phyloP scores from a whole-genome alignment of 1,140 invertebrate genomes.

The Drosophila elegans region DNA sequence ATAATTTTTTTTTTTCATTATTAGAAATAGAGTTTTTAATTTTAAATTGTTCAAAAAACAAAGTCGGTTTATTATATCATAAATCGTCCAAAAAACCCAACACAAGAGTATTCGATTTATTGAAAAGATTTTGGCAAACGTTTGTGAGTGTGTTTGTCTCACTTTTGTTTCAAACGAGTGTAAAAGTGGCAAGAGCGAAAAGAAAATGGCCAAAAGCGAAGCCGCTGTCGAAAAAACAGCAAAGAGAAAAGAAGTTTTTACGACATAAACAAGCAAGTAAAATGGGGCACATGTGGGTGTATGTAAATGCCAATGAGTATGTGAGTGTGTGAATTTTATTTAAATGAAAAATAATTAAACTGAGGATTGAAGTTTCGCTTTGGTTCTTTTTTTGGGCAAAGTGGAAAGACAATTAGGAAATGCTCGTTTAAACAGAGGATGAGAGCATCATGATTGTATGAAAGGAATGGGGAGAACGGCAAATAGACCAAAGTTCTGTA shows the following conservation, averaged over 20 bases:
- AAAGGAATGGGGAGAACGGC: background rate
- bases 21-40: no score
- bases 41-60: no score
- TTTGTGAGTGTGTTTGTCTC: slow-evolving; percentile 28
- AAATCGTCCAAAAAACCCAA: background rate
- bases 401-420: slow-evolving; percentile 76
- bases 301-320: slow-evolving; percentile 15
- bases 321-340: slow-evolving; percentile 61
- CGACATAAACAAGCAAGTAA: slow-evolving; percentile 51
- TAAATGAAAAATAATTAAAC: slow-evolving; percentile 81
- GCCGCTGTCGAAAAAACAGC: slow-evolving; percentile 27
- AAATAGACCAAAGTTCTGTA: slow-evolving; percentile 1
- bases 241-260: slow-evolving; percentile 54
- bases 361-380: slow-evolving; percentile 60
- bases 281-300: slow-evolving; percentile 3
- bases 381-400: slow-evolving; percentile 31
- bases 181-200: slow-evolving; percentile 44
- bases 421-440: slow-evolving; percentile 51
- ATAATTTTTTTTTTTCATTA: no score
- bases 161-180: slow-evolving; percentile 58
- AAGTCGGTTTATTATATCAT: no score
- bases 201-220: slow-evolving; percentile 62
- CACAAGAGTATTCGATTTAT: slow-evolving; percentile 6
- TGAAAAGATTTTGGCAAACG: slow-evolving; percentile 1
- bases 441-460: background rate